A percentile compares a stretch with the other conserved stretches of the same genome.
Evolutionary conservation across 2,113 vertebrate species (phyloP).

Genomic region (Craseonycteris thonglongyai): DNA sequence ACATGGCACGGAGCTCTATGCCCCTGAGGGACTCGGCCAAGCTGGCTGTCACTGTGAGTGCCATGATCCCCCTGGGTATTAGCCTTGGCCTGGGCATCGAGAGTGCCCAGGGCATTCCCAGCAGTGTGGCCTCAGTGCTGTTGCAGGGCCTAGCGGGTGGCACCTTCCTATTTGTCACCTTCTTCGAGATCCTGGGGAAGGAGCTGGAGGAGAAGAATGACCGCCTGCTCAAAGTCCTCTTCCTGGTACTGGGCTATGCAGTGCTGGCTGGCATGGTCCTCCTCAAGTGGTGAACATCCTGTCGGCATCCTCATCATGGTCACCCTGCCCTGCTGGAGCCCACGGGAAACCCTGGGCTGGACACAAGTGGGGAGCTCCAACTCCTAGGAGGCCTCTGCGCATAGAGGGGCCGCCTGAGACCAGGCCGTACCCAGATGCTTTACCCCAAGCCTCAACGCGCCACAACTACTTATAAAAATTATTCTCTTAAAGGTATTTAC

Average conservation of each 20-base stretch:
- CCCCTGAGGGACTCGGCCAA: conserved; percentile 84
- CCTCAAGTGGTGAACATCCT: conserved; percentile 83
- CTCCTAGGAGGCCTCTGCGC: background rate
- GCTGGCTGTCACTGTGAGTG: conserved; percentile 83
- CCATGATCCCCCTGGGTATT: conserved; percentile 90
- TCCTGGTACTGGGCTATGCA: conserved; percentile 88
- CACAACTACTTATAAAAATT: background rate
- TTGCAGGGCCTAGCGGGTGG: conserved; percentile 90
- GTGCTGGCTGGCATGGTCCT: conserved; percentile 85
- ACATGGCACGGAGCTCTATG: conserved; percentile 84
- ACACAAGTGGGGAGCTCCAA: background rate
- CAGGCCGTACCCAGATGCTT: background rate
- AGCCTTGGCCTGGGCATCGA: conserved; percentile 87
- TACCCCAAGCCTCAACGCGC: background rate
- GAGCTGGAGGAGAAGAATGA: conserved; percentile 92
- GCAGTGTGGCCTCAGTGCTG: conserved; percentile 82
- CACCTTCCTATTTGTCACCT: conserved; percentile 93
- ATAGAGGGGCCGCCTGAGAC: background rate
- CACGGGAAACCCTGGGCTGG: background rate
- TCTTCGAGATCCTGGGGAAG: conserved; percentile 90
- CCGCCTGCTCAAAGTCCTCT: conserved; percentile 91
- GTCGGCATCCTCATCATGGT: accelerated
- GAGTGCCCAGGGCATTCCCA: conserved; percentile 79
- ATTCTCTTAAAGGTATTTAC: background rate
- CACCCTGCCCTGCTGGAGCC: accelerated